Base-by-base conservation (phyloP, 1,140 invertebrate genomes). In the Mactra quadrangularis region DNA sequence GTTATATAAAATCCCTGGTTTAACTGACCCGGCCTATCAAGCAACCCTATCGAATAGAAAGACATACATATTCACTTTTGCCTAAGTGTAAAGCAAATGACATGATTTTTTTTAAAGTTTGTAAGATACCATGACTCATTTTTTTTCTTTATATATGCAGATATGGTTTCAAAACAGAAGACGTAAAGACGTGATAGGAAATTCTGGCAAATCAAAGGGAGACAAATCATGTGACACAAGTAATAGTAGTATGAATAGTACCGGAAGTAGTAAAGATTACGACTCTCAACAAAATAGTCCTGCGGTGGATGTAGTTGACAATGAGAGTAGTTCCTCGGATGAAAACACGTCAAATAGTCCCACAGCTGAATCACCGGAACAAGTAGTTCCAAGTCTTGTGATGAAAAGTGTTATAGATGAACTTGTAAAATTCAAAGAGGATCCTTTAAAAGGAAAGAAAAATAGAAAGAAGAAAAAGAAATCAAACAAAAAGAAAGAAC, bases 121-220 rank as follows among this genome's bases (percentile, higher is more conserved):
- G n/a, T n/a, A n/a, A n/a, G n/a, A n/a, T n/a, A n/a, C n/a, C n/a
- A n/a, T n/a, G n/a, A n/a, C n/a, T n/a, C n/a, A n/a, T n/a, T n/a
- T n/a, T n/a, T n/a, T 19, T 4, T 11, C 15, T 15, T 53, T 66
- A 15, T 47, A 35, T 83, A 60, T 84, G 29, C 84, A 92, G 91
- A 90, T 91, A 45, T 92, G 91, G 91, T 92, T 92, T 68, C 91
- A 92, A 85, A 92, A 92, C 70, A 78, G 91, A 57, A 60, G 91
- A 59, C 59, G 91, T 38, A 92, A 92, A 81, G 91, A 92, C 81
- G 90, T 92, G 0, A 86, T 91, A 1, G 78, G 85, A 0, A 88
- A 85, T 27, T 29, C 35, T 25, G 68, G 70, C 41, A 79, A 62
- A 75, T 47, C 35, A 82, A 87, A 84, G 33, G n/a, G 35, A 3